Evolutionary conservation across 2,888 invertebrate species (phyloP).

Genomic region (Megalurothrips usitatus): DNA sequence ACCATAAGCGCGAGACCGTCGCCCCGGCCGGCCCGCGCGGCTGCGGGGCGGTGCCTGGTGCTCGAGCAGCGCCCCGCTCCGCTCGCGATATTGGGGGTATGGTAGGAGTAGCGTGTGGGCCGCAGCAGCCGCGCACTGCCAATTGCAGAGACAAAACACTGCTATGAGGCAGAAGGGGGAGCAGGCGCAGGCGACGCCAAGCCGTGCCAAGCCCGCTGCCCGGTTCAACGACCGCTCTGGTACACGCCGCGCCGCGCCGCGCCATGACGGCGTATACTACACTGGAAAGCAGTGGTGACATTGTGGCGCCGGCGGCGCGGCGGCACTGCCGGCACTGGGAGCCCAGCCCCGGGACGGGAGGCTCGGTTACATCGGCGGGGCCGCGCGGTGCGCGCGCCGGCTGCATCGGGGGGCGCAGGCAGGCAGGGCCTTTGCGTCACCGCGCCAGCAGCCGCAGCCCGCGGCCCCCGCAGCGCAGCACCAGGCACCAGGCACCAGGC

Average conservation of each 20-base stretch:
- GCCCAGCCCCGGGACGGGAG: background rate
- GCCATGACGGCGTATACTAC: slow-evolving; percentile 18
- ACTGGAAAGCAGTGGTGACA: slow-evolving; percentile 2
- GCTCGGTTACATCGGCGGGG: background rate
- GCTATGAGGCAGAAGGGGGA: slow-evolving; percentile 20
- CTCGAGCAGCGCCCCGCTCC: background rate
- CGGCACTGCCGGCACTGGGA: no score
- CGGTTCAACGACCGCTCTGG: slow-evolving; percentile 16
- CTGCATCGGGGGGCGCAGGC: background rate
- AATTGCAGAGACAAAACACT: slow-evolving; percentile 21
- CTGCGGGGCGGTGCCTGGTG: background rate
- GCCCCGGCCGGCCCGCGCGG: background rate
- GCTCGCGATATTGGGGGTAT: background rate
- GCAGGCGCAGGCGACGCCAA: slow-evolving; percentile 30
- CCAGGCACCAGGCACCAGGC: no score
- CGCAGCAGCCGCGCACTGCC: background rate
- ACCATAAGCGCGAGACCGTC: background rate
- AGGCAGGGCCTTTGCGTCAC: background rate
- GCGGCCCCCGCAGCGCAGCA: no score
- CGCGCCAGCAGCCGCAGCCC: no score
- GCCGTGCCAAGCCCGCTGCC: slow-evolving; percentile 27
- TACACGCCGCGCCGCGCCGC: slow-evolving; percentile 2
- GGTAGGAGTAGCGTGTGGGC: background rate
- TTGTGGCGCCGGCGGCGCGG: slow-evolving; percentile 16
- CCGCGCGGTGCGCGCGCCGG: background rate